Evolutionary conservation across 2,113 vertebrate species (phyloP).

Genomic region (Glaucidium brasilianum): DNA sequence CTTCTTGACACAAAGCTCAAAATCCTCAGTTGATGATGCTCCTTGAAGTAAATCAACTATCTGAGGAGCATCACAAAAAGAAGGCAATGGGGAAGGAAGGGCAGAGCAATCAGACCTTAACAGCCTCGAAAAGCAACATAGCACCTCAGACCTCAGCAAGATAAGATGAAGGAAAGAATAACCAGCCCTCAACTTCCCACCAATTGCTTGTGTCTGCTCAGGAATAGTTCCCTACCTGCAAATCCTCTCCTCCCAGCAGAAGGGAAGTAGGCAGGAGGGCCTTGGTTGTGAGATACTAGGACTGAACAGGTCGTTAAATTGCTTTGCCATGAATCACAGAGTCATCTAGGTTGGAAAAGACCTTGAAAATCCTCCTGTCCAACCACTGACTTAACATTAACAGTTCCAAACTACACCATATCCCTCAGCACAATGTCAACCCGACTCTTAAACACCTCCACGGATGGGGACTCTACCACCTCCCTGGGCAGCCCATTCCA

Average conservation of each 20-base stretch:
- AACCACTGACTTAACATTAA: too few relatives aligned
- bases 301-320: not conserved
- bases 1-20: not conserved
- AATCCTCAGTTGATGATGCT: not conserved
- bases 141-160: not conserved
- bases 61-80: not conserved
- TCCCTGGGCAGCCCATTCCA: too few relatives aligned
- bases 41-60: not conserved
- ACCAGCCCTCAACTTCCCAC: not conserved
- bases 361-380: too few relatives aligned
- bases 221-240: not conserved
- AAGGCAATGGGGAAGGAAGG: not conserved
- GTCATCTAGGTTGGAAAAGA: too few relatives aligned
- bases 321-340: not conserved
- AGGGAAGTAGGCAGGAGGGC: not conserved
- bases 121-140: not conserved
- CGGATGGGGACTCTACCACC: too few relatives aligned
- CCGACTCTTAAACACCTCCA: too few relatives aligned
- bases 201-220: not conserved
- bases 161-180: not conserved
- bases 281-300: not conserved
- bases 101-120: not conserved
- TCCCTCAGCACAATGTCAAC: too few relatives aligned
- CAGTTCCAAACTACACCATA: too few relatives aligned
- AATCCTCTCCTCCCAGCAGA: not conserved